Base-by-base conservation (phyloP, 2,888 invertebrate species). In the Coelinius sp. region DNA sequence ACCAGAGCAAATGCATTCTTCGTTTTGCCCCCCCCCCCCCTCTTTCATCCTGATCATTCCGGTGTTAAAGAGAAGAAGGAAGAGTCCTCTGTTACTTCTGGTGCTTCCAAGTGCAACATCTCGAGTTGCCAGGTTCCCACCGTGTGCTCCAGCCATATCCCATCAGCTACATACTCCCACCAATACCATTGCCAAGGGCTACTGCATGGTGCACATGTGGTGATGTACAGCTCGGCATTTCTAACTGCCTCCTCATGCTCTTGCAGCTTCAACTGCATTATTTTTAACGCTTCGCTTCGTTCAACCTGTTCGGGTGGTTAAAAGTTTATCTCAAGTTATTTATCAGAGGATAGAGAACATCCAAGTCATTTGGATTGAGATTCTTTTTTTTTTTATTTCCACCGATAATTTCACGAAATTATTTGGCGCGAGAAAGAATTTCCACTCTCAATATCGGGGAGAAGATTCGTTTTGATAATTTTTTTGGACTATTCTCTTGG, bases 51-150 rank as follows among this genome's bases (percentile, higher is more conserved):
- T 27, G 59, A 20, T 59, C 31, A 27, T 25, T 59, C 59, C 22
- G 31, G 35, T 22, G 20, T 10, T 8, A 31, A 20, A 59, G 59
- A 59, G 31, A 20, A 10, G 20, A 31, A 31, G 20, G 31, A 31
- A 59, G 20, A 31, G 59, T 35, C 31, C 14, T 10, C 31, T 17
- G 59, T 35, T 59, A 59, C 59, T 59, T 59, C 59, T 59, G 59
- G 35, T 35, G 59, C 59, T 59, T 25, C 59, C 59, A 59, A 59
- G 31, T 14, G 62, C 56, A 62, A 27, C 56, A 31, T 44, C 63
- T 62, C 56, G 27, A 46, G 22, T 71, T 56, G 38, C 56, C 49
- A 65, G 53, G n/a, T 71, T 56, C 52, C 56, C 49, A 65, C 66
- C 63, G 52, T 24, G 14, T n/a, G n/a, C 24, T n/a, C 38, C 41